A percentile compares a stretch with the other conserved stretches of the same genome.
Conservation (phyloP, 2,113 vertebrate genomes). For the Hippolais icterina region DNA sequence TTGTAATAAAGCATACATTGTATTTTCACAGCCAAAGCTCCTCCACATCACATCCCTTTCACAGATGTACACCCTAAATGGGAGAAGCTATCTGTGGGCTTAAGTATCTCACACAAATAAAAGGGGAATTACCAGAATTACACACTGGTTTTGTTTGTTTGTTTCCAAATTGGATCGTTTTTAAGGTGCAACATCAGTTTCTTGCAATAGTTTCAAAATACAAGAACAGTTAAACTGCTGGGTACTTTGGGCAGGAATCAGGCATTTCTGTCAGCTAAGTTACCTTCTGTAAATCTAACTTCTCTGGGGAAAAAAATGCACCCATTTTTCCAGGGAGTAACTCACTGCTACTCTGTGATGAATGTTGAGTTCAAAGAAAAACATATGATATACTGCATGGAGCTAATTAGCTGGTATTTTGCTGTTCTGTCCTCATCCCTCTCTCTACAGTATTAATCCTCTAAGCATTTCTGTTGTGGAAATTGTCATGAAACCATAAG, state of each 20-base stretch:
- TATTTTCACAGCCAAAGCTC: conserved; percentile 50
- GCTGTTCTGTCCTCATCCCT: background rate
- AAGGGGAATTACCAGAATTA: background rate
- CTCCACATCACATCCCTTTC: background rate
- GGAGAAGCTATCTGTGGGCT: background rate
- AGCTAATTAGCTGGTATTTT: conserved; percentile 23
- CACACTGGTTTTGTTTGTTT: background rate
- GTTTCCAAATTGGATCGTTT: background rate
- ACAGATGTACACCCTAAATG: background rate
- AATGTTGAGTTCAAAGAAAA: background rate
- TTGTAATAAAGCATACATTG: conserved; percentile 63
- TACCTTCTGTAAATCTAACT: background rate
- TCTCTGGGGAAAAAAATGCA: background rate
- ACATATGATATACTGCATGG: background rate
- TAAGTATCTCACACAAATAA: background rate
- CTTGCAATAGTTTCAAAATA: background rate
- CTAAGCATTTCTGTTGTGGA: background rate
- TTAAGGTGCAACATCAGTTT: background rate
- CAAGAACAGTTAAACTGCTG: background rate
- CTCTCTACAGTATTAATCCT: background rate
- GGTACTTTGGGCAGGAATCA: background rate
- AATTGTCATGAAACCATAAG: conserved; percentile 2
- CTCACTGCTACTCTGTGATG: background rate
- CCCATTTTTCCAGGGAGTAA: background rate
- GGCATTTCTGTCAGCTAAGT: background rate